Base-by-base conservation (phyloP, 2,797 vertebrate species). In the Momotus momota region DNA sequence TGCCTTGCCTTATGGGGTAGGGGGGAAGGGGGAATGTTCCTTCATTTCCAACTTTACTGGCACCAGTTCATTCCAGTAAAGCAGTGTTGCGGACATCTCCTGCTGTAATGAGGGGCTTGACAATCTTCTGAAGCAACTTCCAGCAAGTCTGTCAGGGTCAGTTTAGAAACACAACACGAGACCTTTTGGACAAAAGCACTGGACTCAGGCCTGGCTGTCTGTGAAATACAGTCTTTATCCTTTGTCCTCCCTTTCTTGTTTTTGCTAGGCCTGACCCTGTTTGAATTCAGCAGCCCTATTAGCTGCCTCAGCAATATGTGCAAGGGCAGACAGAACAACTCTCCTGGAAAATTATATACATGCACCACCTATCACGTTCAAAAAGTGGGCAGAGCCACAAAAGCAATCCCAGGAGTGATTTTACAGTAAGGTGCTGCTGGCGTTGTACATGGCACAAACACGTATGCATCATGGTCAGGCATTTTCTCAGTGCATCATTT, bases 391-490 rank as follows among this genome's bases (percentile, higher is more conserved):
- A 79, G 18, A 78, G 41, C 20, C 80, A 65, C 9, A 43, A 20
- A 8, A 78, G 49, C 55, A 82, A 19, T 40, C 9, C 69, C 54
- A 33, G 61, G 33, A 58, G 33, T 12, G 16, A 91, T 45, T 72
- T 54, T 22, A 43, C 0, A 75, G 27, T 13, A 33, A 43, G 66
- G 25, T 62, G 61, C 72, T 87, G 58, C 67, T 89, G 52, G 33
- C 4, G 1, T 27, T 46, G 38, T 27, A 25, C 1, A 1, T 38
- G 71, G 48, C 0, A 0, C 46, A 69, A 82, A 64, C 20, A 26
- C 1, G 1, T 18, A 12, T 6, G 8, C 31, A 38, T 13, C 46
- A 3, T 0, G 7, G 52, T 65, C 1, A 0, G 8, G 35, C 54
- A 27, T 71, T 41, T 81, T 74, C 72, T 69, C 51, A 45, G 57